These are phyloP conservation scores for Adelognathus sp. DNA, from an alignment of 2,888 invertebrate species.

Conservation along the genomic window DNA sequence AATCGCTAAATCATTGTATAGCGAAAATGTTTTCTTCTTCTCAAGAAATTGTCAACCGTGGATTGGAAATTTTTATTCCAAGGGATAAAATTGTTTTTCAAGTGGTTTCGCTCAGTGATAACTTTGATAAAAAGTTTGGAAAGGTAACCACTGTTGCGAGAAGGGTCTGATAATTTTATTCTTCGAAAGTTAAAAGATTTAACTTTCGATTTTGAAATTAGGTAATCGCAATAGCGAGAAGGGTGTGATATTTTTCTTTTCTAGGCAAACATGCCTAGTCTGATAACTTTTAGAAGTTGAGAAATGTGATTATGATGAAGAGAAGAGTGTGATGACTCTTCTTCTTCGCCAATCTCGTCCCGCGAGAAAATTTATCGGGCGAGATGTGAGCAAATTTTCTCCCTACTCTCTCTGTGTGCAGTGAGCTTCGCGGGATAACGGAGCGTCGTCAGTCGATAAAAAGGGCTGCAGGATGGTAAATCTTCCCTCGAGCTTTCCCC, in stretches of 20 bases:
- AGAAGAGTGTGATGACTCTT: not conserved
- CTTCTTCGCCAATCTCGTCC: too few species aligned
- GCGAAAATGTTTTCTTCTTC: not conserved
- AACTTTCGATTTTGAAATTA: too few species aligned
- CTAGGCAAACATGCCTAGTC: too few species aligned
- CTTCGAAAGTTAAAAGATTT: too few species aligned
- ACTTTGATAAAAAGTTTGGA: too few species aligned
- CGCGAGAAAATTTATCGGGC: conserved; percentile 1
- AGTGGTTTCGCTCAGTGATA: not conserved
- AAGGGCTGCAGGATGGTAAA: conserved; percentile 13
- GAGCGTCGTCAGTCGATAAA: not conserved
- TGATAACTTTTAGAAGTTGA: not conserved
- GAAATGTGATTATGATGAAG: not conserved
- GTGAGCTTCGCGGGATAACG: not conserved
- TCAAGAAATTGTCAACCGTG: not conserved
- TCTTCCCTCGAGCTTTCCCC: not conserved
- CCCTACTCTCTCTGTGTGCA: not conserved
- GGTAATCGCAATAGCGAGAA: too few species aligned
- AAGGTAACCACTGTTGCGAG: too few species aligned
- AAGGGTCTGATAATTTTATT: too few species aligned
- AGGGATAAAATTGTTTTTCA: not conserved
- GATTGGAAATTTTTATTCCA: not conserved
- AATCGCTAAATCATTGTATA: conserved; percentile 14
- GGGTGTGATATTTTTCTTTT: too few species aligned
- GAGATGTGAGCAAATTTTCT: not conserved